Evolutionary conservation across 2,113 vertebrate species (phyloP), one percentile per base, ranked within the genome.

Genomic region (Prunella fulvescens): DNA sequence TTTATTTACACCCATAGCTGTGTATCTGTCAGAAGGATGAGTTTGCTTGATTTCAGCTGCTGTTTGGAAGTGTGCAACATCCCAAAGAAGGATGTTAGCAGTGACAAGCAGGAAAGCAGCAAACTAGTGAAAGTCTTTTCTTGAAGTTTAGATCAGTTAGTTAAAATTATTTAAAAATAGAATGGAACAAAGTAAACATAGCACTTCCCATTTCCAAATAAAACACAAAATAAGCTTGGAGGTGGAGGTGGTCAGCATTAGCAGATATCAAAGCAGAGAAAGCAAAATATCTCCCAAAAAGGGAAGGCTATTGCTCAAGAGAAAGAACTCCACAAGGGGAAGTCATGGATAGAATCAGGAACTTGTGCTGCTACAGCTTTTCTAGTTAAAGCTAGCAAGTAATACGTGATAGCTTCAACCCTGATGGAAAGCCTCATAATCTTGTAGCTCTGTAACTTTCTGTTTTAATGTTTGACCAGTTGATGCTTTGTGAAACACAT

Each of bases 401-500:
- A 86, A 45, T 58, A 74, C 40, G 50, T 84, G 64, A 78, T 51
- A 72, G 60, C 69, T 94, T 71, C 92, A 57, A 33, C 31, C 29
- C 82, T 83, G 65, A 86, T 67, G 71, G 67, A 94, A 90, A 93
- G 35, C 44, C 72, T 70, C 42, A 82, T 86, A 53, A 91, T 50
- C 65, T 13, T 48, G 80, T 53, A 86, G 85, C 29, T 60, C 77
- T 93, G 47, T 86, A 93, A 93, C 93, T 81, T 83, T 93, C 64
- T 90, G 44, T 81, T 92, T 88, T 86, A 96, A 94, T 79, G 76
- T 62, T 20, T 86, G 60, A 94, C 76, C 73, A 90, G 64, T 5
- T 70, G 85, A 74, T 0, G 1, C 40, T 86, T 74, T 86, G 80
- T 0, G 1, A 88, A 93, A 96, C 29, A 37, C 26, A 39, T 81